Evolutionary conservation across 2,888 invertebrate species (phyloP).

Genomic region (Pelosia muscerda): DNA sequence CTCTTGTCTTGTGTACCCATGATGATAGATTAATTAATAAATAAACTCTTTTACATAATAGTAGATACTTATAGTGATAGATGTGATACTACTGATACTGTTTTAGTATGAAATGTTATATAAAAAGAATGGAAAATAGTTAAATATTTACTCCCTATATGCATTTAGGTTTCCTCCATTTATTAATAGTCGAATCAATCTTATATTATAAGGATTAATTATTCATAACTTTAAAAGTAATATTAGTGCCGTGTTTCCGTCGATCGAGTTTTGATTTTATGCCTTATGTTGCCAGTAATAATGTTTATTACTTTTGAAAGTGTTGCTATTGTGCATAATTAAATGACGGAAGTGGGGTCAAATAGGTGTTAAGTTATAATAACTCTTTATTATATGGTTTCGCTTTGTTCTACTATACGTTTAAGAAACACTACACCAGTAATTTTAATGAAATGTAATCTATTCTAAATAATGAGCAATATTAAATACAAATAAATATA

Average conservation of each 20-base stretch:
- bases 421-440: constrained; percentile 52
- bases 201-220: constrained; percentile 60
- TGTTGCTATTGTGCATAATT: constrained; percentile 48
- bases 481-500: constrained; percentile 54
- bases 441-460: constrained; percentile 46
- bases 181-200: constrained; percentile 64
- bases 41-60: constrained; percentile 47
- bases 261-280: constrained; percentile 50
- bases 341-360: constrained; percentile 60
- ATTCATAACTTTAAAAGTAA: constrained; percentile 63
- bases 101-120: constrained; percentile 68
- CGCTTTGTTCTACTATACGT: constrained; percentile 58
- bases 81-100: constrained; percentile 72
- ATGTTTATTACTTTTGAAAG: constrained; percentile 42
- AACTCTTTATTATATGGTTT: constrained; percentile 60
- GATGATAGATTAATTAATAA: constrained; percentile 46
- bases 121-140: constrained; percentile 68
- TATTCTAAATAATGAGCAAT: constrained; percentile 68
- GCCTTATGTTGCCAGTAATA: constrained; percentile 67
- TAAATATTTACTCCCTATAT: constrained; percentile 66
- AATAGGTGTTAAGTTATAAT: constrained; percentile 64
- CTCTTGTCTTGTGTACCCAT: constrained; percentile 34
- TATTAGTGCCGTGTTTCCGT: constrained; percentile 69
- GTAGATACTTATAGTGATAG: constrained; percentile 66
- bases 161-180: constrained; percentile 76